Evolutionary conservation across 1,140 invertebrate species (phyloP), one percentile per base, ranked within the genome.

Genomic region (Lasioglossum baleicum): DNA sequence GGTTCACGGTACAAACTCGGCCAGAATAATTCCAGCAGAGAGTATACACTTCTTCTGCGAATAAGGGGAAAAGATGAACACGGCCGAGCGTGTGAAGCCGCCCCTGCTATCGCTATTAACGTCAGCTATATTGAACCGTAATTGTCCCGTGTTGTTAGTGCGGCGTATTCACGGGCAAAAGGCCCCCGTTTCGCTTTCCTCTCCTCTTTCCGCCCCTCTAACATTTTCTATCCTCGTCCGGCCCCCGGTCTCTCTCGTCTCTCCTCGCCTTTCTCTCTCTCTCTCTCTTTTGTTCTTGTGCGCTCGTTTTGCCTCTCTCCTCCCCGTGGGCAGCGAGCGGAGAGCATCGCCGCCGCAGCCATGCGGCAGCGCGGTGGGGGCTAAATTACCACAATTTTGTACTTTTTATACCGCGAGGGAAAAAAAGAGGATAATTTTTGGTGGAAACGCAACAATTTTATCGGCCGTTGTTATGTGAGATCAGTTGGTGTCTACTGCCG

Each of bases 391-490:
- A 91, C 91, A 91, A 91, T 91, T 92, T 92, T 90, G 89, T 91
- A 91, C 90, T 92, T 92, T 91, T 90, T 91, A 87, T 89, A 87
- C 87, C 84, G 87, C 82, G 83, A 86, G 82, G 86, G 85, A 84
- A 87, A 91, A 90, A 87, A 89, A 88, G 90, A 90, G 87, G 90
- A 91, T 92, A 90, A 92, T 91, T 92, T 92, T 92, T 91, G 91
- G 91, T 92, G 89, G 90, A 92, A 92, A 92, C 90, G 90, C 90
- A 92, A 91, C 90, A 92, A 92, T 92, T 92, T 92, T 91, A 91
- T 91, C 90, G 90, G 88, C 81, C 89, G 90, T 91, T 91, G 90
- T 91, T 91, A 91, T 91, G 88, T 89, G 90, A 90, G 90, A 91
- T 92, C 91, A 92, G 91, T 92, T 90, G 89, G 89, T 89, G 90